These are phyloP conservation scores for Epinephelus lanceolatus DNA, from an alignment of 2,113 vertebrate genomes.

Conservation along the genomic window DNA sequence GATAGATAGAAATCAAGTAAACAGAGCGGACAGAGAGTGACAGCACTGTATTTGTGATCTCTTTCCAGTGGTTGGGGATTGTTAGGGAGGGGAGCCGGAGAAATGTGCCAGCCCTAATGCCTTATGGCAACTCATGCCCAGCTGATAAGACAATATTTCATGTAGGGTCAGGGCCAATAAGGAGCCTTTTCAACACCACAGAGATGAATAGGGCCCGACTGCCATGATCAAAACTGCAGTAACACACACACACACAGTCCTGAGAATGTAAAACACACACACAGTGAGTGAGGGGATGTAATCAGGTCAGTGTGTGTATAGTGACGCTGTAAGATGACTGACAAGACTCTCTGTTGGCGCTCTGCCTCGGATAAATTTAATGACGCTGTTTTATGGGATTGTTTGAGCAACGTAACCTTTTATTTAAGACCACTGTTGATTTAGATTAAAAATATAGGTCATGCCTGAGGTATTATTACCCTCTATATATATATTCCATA, in stretches of 20 bases:
- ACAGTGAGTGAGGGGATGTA: conserved; percentile 25
- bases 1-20: conserved; percentile 67
- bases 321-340: conserved; percentile 14
- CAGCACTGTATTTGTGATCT: conserved; percentile 72
- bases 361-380: conserved; percentile 19
- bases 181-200: conserved; percentile 79
- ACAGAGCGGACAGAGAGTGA: conserved; percentile 67
- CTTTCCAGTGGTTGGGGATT: conserved; percentile 52
- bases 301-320: conserved; percentile 23
- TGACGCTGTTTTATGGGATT: conserved; percentile 17
- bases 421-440: conserved; percentile 28
- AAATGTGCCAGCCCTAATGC: conserved; percentile 78
- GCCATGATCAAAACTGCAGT: conserved; percentile 71
- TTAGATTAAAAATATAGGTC: conserved; percentile 37
- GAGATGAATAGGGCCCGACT: conserved; percentile 78
- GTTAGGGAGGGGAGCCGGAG: conserved; percentile 55
- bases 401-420: conserved; percentile 34
- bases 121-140: conserved; percentile 80
- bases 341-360: conserved; percentile 17
- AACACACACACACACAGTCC: conserved; percentile 1
- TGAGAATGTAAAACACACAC: conserved; percentile 55
- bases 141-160: conserved; percentile 84
- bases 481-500: neutral
- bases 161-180: conserved; percentile 81
- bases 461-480: conserved; percentile 15